phyloP scores from a whole-genome alignment of 1,140 invertebrate species.

The Thaumetopoea pityocampa region DNA sequence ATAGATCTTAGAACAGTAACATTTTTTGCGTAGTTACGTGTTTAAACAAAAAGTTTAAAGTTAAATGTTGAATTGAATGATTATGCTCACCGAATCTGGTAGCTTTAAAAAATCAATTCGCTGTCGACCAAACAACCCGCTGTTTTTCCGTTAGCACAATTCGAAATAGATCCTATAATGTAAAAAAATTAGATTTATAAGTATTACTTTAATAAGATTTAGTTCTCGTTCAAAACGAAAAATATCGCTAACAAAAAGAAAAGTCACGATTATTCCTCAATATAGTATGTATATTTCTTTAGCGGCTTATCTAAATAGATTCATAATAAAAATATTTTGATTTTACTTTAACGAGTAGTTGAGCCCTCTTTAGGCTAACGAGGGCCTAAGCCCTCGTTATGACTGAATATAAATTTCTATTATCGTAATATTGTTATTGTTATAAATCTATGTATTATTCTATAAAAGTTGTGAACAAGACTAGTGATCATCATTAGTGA shows the following conservation, averaged over 20 bases:
- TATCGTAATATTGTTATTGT: slow-evolving; percentile 62
- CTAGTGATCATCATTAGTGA: too few species aligned
- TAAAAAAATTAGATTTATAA: too few species aligned
- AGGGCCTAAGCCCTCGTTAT: slow-evolving; percentile 59
- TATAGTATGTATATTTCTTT: slow-evolving; percentile 52
- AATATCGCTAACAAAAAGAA: slow-evolving; percentile 3
- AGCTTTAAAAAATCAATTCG: too few species aligned
- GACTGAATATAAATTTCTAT: slow-evolving; percentile 43
- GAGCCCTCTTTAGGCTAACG: slow-evolving; percentile 40
- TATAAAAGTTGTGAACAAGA: slow-evolving; percentile 18
- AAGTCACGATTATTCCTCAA: slow-evolving; percentile 25
- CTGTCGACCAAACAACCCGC: too few species aligned
- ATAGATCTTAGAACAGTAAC: not conserved
- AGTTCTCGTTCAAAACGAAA: too few species aligned
- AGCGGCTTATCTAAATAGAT: slow-evolving; percentile 65
- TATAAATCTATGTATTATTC: slow-evolving; percentile 41
- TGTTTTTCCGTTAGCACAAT: too few species aligned
- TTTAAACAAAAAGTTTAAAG: too few species aligned
- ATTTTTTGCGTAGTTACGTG: too few species aligned
- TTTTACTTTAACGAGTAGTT: slow-evolving; percentile 62
- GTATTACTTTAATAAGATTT: too few species aligned
- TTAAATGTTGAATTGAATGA: too few species aligned
- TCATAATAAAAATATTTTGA: slow-evolving; percentile 71
- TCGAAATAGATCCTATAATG: too few species aligned
- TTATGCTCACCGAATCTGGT: too few species aligned